Base-by-base conservation (phyloP, 2,797 vertebrate genomes). In the Lophotriccus pileatus region DNA sequence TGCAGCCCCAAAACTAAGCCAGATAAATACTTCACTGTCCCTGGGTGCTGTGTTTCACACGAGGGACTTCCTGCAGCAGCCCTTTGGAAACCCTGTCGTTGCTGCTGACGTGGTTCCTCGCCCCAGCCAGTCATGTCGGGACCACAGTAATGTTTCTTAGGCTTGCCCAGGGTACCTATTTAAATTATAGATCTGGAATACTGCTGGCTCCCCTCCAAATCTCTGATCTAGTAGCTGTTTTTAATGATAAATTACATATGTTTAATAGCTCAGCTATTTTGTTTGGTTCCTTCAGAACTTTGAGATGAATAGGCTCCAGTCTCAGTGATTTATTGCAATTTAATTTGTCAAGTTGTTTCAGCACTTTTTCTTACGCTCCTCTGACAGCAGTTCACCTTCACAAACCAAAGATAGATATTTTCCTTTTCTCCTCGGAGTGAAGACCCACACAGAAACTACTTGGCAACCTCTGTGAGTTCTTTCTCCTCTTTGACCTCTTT, bases 291-390 rank as follows among this genome's bases (percentile, higher is more conserved):
- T 95, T 96, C 80, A 89, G 96, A 97, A 98, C 96, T 97, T 90
- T 97, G 95, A 96, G 96, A 97, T 96, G 94, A 94, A 95, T 93
- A 92, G 97, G 96, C 93, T 97, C 96, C 96, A 97, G 96, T 95
- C 97, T 88, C 76, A 87, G 77, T 97, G 97, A 98, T 97, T 98
- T 97, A 97, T 96, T 96, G 94, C 97, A 97, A 97, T 97, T 97
- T 97, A 98, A 97, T 98, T 97, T 97, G 96, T 97, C 95, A 96
- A 93, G 95, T 94, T 96, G 93, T 97, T 96, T 96, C 95, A 96
- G 93, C 95, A 96, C 91, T 93, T 96, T 97, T 97, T 96, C 96
- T 96, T 97, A 84, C 1, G 1, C 63, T 89, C 70, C 78, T 97
- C 85, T 97, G 92, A 96, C 97, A 96, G 93, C 96, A 95, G 97